phyloP scores from a whole-genome alignment of 1,140 invertebrate species.

The Macrocentrus cingulum region DNA sequence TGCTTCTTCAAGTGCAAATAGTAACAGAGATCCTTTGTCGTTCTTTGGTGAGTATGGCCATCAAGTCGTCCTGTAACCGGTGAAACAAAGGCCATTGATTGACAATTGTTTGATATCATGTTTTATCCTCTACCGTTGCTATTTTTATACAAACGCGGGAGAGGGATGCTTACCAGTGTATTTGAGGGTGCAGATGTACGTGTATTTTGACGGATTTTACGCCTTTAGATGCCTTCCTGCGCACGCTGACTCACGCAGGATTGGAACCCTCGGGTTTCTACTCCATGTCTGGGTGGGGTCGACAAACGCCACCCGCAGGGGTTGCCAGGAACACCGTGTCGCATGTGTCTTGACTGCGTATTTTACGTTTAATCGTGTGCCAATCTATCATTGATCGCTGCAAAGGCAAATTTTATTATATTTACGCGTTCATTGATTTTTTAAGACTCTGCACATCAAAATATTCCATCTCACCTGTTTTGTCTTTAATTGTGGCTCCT shows the following conservation, averaged over 20 bases:
- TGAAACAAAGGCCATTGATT: too few relatives aligned
- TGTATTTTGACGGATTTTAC: neutral
- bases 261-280: constrained; percentile 2
- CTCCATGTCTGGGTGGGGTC: constrained; percentile 7
- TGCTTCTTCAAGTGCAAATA: too few relatives aligned
- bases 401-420: too few relatives aligned
- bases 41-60: too few relatives aligned
- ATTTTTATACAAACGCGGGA: constrained; percentile 10
- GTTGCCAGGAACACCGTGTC: neutral
- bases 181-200: neutral
- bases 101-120: too few relatives aligned
- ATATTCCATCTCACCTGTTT: too few relatives aligned
- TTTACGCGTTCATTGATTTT: too few relatives aligned
- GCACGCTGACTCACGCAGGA: constrained; percentile 3
- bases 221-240: neutral
- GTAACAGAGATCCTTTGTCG: too few relatives aligned
- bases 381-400: too few relatives aligned
- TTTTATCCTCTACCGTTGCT: too few relatives aligned
- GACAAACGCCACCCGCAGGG: neutral
- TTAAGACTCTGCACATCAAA: too few relatives aligned
- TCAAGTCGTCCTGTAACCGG: too few relatives aligned
- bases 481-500: neutral
- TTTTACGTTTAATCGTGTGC: neutral
- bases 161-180: neutral
- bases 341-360: neutral